Evolutionary conservation across 1,140 invertebrate species (phyloP), one percentile per base, ranked within the genome.

Genomic region (Trichonephila clavipes): DNA sequence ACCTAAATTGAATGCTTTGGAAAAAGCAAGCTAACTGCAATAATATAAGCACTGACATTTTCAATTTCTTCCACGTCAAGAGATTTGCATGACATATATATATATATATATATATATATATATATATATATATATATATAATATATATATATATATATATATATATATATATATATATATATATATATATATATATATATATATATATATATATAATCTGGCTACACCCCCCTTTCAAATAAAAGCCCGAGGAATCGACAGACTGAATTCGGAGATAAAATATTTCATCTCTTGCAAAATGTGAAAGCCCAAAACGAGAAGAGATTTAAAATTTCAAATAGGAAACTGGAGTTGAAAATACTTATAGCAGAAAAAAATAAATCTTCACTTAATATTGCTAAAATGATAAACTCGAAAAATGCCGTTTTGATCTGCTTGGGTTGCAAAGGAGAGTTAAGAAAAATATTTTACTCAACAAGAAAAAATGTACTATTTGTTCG

Each of bases 1-100:
- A 77, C 16, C 16, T 77, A 77, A 77, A 34, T 16, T 28, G 69
- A 3, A 77, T 28, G 28, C 14, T 34, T 77, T 24, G 28, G 24
- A 18, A 4, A 28, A 34, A 77, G 69, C 69, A 28, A 16, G 28
- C 24, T 18, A 77, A 34, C 24, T 24, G 28, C 69, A 24, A 34
- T 34, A 34, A 34, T 34, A 77, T 77, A 77, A 34, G 69, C 28
- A 24, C 69, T 40, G 24, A n/a, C 28, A 64, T 64, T 88, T 88
- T 88, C 86, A 66, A 88, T 88, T 88, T 88, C 34, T 14, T n/a
- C 28, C 86, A 21, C 86, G 61, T 88, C 86, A 88, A 24, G 40
- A 61, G 61, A 88, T 88, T 88, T 88, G 86, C 86, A 88, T 88
- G 86, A 88, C 86, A 88, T 64, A 88, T 83, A 83, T 83, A 83